Base-by-base conservation (phyloP, 2,888 invertebrate species). In the Cosmia trapezina region DNA sequence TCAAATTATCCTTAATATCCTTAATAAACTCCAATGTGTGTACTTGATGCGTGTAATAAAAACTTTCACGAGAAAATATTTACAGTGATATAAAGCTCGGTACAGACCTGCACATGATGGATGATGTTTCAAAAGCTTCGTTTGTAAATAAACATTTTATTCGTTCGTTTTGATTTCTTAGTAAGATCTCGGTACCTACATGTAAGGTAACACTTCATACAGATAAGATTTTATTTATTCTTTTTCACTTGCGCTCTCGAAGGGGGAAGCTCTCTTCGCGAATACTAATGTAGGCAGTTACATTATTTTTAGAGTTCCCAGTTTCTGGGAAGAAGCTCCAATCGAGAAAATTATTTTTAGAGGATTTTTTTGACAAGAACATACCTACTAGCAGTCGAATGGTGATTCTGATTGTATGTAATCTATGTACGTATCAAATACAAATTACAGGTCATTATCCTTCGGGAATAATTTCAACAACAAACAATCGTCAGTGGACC, bases 181-280 rank as follows among this genome's bases (percentile, higher is more conserved):
- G 72, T 74, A 80, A 83, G 83, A 79, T 82, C 79, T 77, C 75
- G 56, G 60, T n/a, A n/a, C n/a, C n/a, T n/a, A n/a, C n/a, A n/a
- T 82, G 83, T 87, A 86, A 87, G 76, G 80, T 81, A 81, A 85
- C 81, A 86, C 86, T 84, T 81, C 78, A 76, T 75, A 69, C 71
- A 74, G 76, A 87, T 87, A 81, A 77, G 57, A 54, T 59, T 83
- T 78, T 67, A 74, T 70, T 83, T 81, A 56, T 74, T 73, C 37
- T 68, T 78, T 83, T 80, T 73, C 65, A 73, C 83, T 76, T 75
- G 53, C 59, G 60, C 63, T 71, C 57, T 62, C 22, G 22, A 69
- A 75, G 56, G 14, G 41, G 66, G n/a, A 47, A 66, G 67, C 22
- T 76, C 59, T 74, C 72, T 73, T 75, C 59, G 45, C 37, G 76